Conservation (phyloP, 2,113 vertebrate species). For the Cnemophilus loriae region DNA sequence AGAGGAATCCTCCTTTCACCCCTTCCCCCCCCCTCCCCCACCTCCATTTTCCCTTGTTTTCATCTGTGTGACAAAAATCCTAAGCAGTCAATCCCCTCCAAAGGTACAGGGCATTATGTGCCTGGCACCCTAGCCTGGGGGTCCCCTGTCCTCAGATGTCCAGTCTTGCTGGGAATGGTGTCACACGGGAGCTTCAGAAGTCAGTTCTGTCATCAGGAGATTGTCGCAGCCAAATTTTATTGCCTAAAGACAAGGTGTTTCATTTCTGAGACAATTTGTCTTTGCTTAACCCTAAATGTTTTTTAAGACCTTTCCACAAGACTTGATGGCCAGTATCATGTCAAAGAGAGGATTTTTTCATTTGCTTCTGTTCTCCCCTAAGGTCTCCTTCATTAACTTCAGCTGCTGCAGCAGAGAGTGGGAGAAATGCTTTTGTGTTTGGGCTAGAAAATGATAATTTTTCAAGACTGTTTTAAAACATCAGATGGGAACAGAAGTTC, state of each 20-base stretch:
- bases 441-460: constrained; percentile 56
- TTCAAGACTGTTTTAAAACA: constrained; percentile 67
- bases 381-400: not conserved
- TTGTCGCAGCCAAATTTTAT: not conserved
- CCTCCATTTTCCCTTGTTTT: not conserved
- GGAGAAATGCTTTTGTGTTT: constrained; percentile 46
- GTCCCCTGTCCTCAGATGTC: not conserved
- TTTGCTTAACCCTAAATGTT: not conserved
- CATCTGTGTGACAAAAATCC: not conserved
- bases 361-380: not conserved
- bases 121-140: not conserved
- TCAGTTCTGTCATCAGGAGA: not conserved
- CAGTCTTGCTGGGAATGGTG: not conserved
- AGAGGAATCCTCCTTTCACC: accelerated
- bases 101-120: no score
- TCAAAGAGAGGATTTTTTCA: not conserved
- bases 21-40: no score
- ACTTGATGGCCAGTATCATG: not conserved
- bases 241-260: not conserved
- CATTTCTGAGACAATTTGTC: not conserved
- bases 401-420: not conserved
- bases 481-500: constrained; percentile 66
- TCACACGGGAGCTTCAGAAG: not conserved
- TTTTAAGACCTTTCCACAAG: not conserved
- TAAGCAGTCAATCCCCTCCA: not conserved